These are phyloP conservation scores for Actenoides lindsayi DNA, from an alignment of 2,113 vertebrate genomes.

Conservation along the genomic window DNA sequence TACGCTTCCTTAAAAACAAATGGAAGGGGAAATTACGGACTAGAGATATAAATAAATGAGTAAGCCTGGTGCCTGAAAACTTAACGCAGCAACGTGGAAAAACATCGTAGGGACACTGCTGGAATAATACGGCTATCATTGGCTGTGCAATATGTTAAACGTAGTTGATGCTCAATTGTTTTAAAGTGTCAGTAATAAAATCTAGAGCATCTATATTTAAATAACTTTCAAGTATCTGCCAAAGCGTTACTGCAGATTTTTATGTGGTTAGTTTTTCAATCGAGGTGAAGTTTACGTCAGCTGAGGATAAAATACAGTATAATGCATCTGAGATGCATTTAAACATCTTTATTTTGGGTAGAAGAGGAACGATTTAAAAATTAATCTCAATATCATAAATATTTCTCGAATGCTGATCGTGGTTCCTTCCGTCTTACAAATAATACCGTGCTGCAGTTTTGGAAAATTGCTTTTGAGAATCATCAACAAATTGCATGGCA, in stretches of 20 bases:
- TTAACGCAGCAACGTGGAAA: not conserved
- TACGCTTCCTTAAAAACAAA: not conserved
- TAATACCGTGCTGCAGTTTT: not conserved
- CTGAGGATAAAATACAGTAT: not conserved
- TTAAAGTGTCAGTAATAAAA: not conserved
- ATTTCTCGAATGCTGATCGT: not conserved
- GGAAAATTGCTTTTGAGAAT: not conserved
- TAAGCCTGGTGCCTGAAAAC: not conserved
- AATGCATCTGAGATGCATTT: not conserved
- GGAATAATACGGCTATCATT: not conserved
- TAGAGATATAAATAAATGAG: not conserved
- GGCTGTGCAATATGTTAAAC: rapidly evolving
- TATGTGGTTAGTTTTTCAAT: not conserved
- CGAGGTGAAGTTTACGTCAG: not conserved
- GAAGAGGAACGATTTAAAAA: not conserved
- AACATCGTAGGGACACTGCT: not conserved
- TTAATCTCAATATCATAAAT: not conserved
- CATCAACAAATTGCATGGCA: not conserved
- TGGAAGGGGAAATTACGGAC: not conserved
- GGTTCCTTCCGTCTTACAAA: not conserved
- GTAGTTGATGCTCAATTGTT: not conserved
- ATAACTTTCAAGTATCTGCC: not conserved
- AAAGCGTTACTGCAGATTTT: not conserved
- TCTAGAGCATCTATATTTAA: not conserved
- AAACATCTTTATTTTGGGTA: not conserved